Evolutionary conservation across 2,797 vertebrate species (phyloP), one percentile per base, ranked within the genome.

Genomic region (Cynodonichthys magdalenae): DNA sequence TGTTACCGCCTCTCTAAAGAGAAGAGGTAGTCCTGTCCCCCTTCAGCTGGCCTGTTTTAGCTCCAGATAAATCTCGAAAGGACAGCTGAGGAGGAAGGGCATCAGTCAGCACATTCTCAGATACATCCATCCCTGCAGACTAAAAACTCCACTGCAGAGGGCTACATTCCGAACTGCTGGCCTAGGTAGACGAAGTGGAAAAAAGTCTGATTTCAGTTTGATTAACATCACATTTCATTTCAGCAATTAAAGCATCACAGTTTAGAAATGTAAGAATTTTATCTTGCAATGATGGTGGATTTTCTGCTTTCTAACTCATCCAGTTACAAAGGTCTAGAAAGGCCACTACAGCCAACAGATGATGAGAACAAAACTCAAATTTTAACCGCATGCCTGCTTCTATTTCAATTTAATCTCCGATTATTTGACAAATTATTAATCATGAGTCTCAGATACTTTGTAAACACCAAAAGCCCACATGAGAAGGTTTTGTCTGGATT

Each of bases 61-160:
- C 87, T 84, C 76, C 79, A 86, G 85, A 91, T 91, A 91, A 89
- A 90, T 91, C 88, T 91, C 66, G 6, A 73, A 65, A 68, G 74
- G 87, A 91, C 91, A 92, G 89, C 90, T 92, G 91, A 62, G 71
- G 49, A 84, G 82, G 80, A 87, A 90, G 83, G 82, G 59, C 86
- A 81, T 87, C 73, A 81, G 87, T 91, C 83, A 91, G 90, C 89
- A 84, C 88, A 91, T 92, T 92, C 88, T 77, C 73, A 79, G 75
- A 83, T 55, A 57, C 81, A 82, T 84, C 82, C 82, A 83, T 83
- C 82, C 70, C 68, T 24, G 14, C 4, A 8, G 66, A 85, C 84
- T 80, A 74, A 88, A 89, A 89, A 77, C 75, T 77, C 81, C 75
- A 81, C 78, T 0, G 45, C 62, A 53, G 59, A 63, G 58, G 77